These are phyloP conservation scores for Drosophila carrolli DNA, from an alignment of 1,140 invertebrate genomes.

Conservation along the genomic window DNA sequence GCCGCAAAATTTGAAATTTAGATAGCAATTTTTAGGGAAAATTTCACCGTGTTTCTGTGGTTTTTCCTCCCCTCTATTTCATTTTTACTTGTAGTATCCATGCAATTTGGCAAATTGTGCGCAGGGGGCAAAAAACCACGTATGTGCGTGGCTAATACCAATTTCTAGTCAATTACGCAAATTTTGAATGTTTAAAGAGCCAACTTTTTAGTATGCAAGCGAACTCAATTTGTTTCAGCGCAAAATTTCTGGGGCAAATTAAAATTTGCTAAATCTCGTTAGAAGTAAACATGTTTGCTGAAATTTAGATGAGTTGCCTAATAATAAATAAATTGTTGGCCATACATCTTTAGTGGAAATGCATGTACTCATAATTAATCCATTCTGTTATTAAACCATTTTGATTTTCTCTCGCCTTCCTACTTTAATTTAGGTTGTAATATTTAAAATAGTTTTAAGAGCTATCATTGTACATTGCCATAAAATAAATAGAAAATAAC, in stretches of 20 bases:
- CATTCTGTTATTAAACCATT: not conserved
- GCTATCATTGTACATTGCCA: too few relatives aligned
- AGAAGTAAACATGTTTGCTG: conserved; percentile 2
- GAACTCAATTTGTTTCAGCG: conserved; percentile 32
- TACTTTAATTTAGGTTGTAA: too few relatives aligned
- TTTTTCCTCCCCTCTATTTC: conserved; percentile 19
- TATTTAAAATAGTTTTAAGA: too few relatives aligned
- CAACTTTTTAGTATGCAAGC: conserved; percentile 18
- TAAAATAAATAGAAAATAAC: not conserved
- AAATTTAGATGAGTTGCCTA: conserved; percentile 8
- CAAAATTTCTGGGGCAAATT: conserved; percentile 18
- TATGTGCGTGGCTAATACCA: conserved; percentile 42
- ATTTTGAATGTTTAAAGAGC: conserved; percentile 51
- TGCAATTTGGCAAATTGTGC: conserved; percentile 58
- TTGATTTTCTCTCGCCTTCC: not conserved
- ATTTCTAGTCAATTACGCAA: conserved; percentile 57
- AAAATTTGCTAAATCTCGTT: conserved; percentile 24
- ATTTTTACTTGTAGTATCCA: conserved; percentile 24
- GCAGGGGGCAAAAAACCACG: conserved; percentile 6
- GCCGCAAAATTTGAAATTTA: conserved; percentile 79
- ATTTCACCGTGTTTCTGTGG: conserved; percentile 18
- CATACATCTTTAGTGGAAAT: not conserved
- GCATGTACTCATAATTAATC: not conserved
- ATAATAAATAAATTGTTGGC: conserved; percentile 14
- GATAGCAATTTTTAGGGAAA: conserved; percentile 60